Evolutionary conservation across 2,113 vertebrate species (phyloP), one percentile per base, ranked within the genome.

Genomic region (Amia ocellicauda): DNA sequence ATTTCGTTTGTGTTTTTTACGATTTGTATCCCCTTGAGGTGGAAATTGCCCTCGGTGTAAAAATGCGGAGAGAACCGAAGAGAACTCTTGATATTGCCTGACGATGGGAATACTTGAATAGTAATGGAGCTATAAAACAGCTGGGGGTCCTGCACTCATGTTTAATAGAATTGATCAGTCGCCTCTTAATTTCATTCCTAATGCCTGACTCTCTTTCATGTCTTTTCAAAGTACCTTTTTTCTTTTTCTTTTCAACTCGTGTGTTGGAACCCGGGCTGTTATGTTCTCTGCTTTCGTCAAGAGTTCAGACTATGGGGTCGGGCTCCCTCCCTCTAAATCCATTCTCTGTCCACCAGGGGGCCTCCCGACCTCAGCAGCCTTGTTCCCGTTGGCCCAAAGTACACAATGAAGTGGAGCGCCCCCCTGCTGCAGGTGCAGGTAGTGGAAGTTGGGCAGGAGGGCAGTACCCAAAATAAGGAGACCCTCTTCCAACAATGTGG

Each of bases 351-450:
- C 72, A 75, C 65, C 64, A 90, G 88, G 78, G 85, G 86, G 36
- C 93, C 93, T 69, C 85, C 95, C 20, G 95, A 97, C 70, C 91
- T 97, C 72, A 93, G 94, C 86, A 95, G 92, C 79, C 82, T 98
- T 62, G 94, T 98, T 65, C 95, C 95, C 0, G 76, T 97, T 3
- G 96, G 95, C 19, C 94, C 94, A 58, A 96, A 91, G 72, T 98
- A 97, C 27, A 93, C 93, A 52, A 87, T 96, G 83, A 98, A 98
- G 78, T 98, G 95, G 95, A 97, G 91, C 67, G 89, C 92, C 1
- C 86, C 93, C n/a, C 74, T 98, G 47, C 87, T 86, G 0, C 94
- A 94, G 83, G 92, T 98, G 54, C 94, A 96, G 62, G 94, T 94
- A 20, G 92, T 93, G 5, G 96, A 97, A 74, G 93, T 94, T 50